Percentiles rank a stretch among this genome's conserved stretches.
phyloP scores from a whole-genome alignment of 2,113 vertebrate genomes.

The Sinocyclocheilus grahami region DNA sequence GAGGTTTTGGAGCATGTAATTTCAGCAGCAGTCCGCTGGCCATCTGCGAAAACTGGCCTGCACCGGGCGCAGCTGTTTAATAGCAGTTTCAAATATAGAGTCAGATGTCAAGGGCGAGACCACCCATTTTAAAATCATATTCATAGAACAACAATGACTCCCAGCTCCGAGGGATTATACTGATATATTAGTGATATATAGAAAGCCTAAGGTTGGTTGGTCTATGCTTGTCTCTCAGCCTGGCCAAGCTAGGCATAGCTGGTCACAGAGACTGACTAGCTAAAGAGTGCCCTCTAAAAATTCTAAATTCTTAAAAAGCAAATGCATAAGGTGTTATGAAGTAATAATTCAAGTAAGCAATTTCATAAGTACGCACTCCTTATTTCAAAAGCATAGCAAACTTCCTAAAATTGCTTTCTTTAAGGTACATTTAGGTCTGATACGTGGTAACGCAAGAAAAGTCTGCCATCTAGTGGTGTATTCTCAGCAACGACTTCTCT shows the following conservation, averaged over 20 bases:
- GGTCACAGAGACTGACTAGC: neutral
- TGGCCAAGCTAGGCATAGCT: neutral
- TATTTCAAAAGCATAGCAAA: neutral
- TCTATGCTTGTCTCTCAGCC: neutral
- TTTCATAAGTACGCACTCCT: neutral
- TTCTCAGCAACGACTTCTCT: neutral
- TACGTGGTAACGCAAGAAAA: neutral
- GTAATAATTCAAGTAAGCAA: neutral
- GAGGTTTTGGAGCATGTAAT: conserved; percentile 62
- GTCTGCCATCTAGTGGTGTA: conserved; percentile 50
- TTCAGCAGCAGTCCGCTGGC: conserved; percentile 54
- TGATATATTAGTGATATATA: neutral
- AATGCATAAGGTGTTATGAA: neutral
- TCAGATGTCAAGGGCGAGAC: conserved; percentile 59
- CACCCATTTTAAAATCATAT: conserved; percentile 37
- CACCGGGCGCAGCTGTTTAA: conserved; percentile 63
- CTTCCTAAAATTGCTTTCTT: neutral
- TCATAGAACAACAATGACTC: conserved; percentile 7
- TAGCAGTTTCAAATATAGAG: conserved; percentile 48
- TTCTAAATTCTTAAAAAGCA: neutral
- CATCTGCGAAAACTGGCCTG: conserved; percentile 54
- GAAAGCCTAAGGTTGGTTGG: neutral
- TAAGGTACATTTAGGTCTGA: neutral
- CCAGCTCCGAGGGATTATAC: neutral
- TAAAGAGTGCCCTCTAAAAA: neutral